Percentiles rank a stretch among this genome's conserved stretches.
These are phyloP conservation scores for Alethe diademata DNA, from an alignment of 2,113 vertebrate genomes.

Conservation along the genomic window DNA sequence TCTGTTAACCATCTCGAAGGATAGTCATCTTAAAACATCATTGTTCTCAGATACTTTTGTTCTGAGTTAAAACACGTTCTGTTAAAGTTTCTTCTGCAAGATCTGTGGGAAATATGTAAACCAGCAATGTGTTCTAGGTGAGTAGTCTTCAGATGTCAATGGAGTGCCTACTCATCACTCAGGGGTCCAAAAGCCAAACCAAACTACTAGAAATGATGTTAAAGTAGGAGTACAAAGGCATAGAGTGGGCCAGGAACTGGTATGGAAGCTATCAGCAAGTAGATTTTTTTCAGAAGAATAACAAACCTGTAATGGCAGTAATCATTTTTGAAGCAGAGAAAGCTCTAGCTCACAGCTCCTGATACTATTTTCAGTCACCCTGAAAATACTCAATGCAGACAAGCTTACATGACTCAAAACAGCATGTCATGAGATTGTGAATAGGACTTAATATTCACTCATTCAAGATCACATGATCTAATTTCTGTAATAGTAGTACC, in stretches of 20 bases:
- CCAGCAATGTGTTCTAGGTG: background rate
- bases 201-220: background rate
- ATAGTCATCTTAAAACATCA: background rate
- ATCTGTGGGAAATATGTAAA: background rate
- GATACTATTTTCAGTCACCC: background rate
- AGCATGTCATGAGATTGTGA: background rate
- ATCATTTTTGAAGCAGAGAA: background rate
- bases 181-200: background rate
- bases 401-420: background rate
- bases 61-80: background rate
- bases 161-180: background rate
- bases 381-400: background rate
- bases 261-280: background rate
- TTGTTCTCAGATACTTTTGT: background rate
- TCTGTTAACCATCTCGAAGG: background rate
- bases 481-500: conserved; percentile 67
- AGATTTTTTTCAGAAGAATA: background rate
- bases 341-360: background rate
- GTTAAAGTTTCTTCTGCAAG: background rate
- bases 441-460: background rate
- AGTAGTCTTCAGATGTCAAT: accelerated
- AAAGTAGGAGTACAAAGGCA: background rate
- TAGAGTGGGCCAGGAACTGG: background rate
- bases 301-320: background rate
- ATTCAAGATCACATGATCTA: background rate